Conservation (phyloP, 2,113 vertebrate species). For the Pampusana beccarii region DNA sequence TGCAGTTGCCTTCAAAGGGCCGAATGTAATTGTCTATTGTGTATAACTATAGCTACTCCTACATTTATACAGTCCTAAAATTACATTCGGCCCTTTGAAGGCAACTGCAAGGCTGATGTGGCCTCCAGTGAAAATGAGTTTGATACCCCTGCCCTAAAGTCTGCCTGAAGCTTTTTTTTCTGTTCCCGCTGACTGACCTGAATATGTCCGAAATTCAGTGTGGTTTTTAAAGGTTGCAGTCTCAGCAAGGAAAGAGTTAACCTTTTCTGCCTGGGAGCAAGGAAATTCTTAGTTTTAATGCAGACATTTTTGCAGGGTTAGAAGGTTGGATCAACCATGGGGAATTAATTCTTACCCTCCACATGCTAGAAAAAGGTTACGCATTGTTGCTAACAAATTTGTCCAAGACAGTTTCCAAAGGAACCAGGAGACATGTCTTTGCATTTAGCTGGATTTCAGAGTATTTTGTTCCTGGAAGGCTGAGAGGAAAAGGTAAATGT, state of each 20-base stretch:
- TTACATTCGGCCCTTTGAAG: too few species aligned
- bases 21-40: too few species aligned
- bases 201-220: background rate
- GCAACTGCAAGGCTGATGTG: too few species aligned
- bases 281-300: background rate
- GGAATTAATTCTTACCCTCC: background rate
- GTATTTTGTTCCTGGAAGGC: background rate
- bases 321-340: background rate
- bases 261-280: background rate
- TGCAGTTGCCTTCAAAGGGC: too few species aligned
- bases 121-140: too few species aligned
- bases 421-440: background rate
- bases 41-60: too few species aligned
- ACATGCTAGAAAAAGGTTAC: background rate
- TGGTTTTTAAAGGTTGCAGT: background rate
- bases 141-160: background rate
- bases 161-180: background rate
- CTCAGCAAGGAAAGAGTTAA: conserved; percentile 13
- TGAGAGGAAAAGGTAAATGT: background rate
- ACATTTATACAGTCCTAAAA: too few species aligned
- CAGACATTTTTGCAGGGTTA: conserved; percentile 14
- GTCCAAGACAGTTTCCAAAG: background rate
- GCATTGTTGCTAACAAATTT: background rate
- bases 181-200: background rate
- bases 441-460: background rate